phyloP scores from a whole-genome alignment of 2,888 invertebrate genomes.

The Lumbricus terrestris region DNA sequence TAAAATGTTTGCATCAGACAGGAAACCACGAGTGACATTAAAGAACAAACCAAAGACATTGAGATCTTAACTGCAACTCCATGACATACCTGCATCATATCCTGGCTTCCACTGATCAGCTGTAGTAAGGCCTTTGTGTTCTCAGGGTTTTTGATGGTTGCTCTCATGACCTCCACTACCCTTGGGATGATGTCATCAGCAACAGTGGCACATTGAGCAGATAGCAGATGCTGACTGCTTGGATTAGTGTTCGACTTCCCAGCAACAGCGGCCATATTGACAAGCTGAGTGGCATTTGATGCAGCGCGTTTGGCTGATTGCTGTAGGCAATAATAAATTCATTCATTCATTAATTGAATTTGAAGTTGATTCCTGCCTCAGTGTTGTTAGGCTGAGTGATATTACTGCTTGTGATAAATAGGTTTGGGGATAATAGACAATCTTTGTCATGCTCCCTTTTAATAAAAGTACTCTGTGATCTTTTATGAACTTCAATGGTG shows the following conservation, averaged over 20 bases:
- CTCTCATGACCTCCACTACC: constrained; percentile 74
- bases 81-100: constrained; percentile 71
- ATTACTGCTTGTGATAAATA: no score
- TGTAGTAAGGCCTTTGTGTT: constrained; percentile 76
- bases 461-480: no score
- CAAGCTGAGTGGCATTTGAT: constrained; percentile 84
- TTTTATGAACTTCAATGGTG: no score
- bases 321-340: constrained; percentile 20
- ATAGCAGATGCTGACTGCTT: constrained; percentile 71
- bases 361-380: no score
- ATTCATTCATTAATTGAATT: no score
- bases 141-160: constrained; percentile 70
- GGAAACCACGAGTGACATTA: background rate
- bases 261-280: constrained; percentile 82
- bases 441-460: no score
- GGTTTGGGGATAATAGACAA: no score
- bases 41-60: background rate
- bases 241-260: constrained; percentile 69
- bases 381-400: no score
- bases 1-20: background rate
- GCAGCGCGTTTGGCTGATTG: constrained; percentile 75
- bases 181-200: constrained; percentile 78
- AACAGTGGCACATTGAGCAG: constrained; percentile 72
- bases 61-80: background rate
- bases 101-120: constrained; percentile 79